phyloP scores from a whole-genome alignment of 2,113 vertebrate species.

The Chloebia gouldiae region DNA sequence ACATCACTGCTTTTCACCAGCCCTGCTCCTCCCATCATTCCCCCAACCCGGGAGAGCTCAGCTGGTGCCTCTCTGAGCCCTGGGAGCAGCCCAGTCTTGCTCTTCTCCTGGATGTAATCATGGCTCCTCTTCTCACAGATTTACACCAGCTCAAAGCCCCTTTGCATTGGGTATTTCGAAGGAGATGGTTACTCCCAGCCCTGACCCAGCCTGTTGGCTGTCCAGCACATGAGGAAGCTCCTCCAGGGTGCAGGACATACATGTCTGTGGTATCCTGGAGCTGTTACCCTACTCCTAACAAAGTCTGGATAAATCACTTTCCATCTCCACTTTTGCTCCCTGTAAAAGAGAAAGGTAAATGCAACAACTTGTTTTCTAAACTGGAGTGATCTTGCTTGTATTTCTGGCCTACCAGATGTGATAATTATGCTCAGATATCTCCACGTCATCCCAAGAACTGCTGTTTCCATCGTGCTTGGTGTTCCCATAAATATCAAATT shows the following conservation, averaged over 20 bases:
- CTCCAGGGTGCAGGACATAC: constrained; percentile 88
- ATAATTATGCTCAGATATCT: background rate
- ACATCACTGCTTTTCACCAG: background rate
- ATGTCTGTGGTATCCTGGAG: background rate
- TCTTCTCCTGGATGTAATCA: fast-evolving
- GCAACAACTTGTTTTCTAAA: background rate
- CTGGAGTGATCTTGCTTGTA: background rate
- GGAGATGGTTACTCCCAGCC: constrained; percentile 74
- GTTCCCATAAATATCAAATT: background rate
- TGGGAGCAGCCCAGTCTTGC: background rate
- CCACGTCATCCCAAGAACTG: background rate
- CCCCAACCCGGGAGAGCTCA: background rate
- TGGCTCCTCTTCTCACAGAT: constrained; percentile 59
- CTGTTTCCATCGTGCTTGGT: background rate
- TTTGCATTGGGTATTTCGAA: constrained; percentile 83
- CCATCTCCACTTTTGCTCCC: background rate
- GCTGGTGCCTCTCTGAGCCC: background rate
- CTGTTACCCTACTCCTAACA: background rate
- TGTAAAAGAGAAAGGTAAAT: background rate
- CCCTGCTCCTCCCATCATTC: background rate
- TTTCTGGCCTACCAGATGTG: background rate
- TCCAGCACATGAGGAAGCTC: constrained; percentile 80
- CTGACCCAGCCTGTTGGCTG: constrained; percentile 78
- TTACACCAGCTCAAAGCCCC: constrained; percentile 76
- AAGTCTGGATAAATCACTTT: background rate